Evolutionary conservation across 2,113 vertebrate species (phyloP), one percentile per base, ranked within the genome.

Genomic region (Platichthys flesus): DNA sequence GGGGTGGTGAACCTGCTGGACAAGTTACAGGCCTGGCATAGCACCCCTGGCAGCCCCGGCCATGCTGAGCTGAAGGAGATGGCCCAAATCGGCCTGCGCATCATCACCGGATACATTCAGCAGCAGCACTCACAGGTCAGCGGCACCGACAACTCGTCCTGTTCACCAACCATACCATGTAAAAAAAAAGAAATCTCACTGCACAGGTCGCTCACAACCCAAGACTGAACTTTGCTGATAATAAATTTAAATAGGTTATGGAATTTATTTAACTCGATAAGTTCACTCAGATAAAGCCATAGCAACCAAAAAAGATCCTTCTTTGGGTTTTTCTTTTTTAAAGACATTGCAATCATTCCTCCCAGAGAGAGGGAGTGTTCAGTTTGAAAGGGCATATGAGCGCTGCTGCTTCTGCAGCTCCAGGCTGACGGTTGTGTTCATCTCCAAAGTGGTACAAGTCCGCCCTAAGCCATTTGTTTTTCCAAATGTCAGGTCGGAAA

Each of bases 1-100:
- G 97, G 97, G 15, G 94, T 98, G 84, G 96, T 97, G 89, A 95
- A 95, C 91, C 95, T 99, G 57, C 93, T 99, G 69, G 98, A 99
- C 90, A 96, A 91, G 82, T 93, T 99, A 78, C 94, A 96, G 0
- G 97, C 93, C 5, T 99, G 98, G 98, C 95, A 96, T 7, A 95
- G 96, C 87, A 91, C 95, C 76, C 93, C 95, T 0, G 95, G 96
- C 73, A 92, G 95, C 83, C 94, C 95, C 0, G 94, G 96, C 31
- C 79, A 93, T 9, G 86, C 93, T 0, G 96, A 98, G 54, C 95
- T 98, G n/a, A 95, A 91, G 59, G 97, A 98, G 90, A 98, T 99
- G 97, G 96, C 97, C 0, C 97, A 98, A 93, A 95, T 98, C 0
- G 97, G 97, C 65, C 94, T 99, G 37, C 95, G 95, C 3, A 91